A percentile compares a stretch with the other conserved stretches of the same genome.
Conservation (phyloP, 1,140 invertebrate species). For the Monomorium pharaonis region DNA sequence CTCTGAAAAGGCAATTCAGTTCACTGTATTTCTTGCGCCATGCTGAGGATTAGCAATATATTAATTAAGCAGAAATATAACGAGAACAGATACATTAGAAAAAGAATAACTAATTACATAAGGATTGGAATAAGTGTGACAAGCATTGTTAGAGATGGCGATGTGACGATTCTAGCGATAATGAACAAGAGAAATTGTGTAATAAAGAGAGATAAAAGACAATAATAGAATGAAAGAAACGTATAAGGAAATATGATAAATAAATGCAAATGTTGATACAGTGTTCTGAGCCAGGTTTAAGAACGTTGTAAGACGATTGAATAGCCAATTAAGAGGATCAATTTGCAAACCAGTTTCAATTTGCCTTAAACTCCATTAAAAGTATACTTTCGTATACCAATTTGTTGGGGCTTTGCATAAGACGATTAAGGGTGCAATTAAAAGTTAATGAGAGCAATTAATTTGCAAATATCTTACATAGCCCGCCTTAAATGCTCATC, state of each 20-base stretch:
- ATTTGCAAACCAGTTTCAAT: constrained; percentile 48
- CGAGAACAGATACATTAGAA: not conserved
- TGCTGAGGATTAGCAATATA: not conserved
- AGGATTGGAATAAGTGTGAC: not conserved
- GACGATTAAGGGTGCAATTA: constrained; percentile 41
- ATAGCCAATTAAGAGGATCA: constrained; percentile 19
- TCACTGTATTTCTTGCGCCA: not conserved
- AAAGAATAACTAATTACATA: not conserved
- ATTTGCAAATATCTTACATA: constrained; percentile 25
- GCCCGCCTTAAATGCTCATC: not conserved
- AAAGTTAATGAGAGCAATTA: constrained; percentile 49
- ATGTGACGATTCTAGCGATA: not conserved
- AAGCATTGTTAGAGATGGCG: not conserved
- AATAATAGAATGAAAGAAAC: not conserved
- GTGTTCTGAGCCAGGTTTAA: not conserved
- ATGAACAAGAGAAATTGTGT: not conserved
- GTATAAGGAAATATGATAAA: not conserved
- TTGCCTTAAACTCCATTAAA: constrained; percentile 30
- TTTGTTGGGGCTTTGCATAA: constrained; percentile 32
- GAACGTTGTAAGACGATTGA: not conserved
- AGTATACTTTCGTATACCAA: constrained; percentile 24
- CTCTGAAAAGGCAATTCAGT: not conserved
- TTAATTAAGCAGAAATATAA: constrained; percentile 11
- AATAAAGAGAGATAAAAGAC: not conserved
- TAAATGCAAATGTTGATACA: not conserved